Evolutionary conservation across 1,140 invertebrate species (phyloP), one percentile per base, ranked within the genome.

Genomic region (Heterodera schachtii): DNA sequence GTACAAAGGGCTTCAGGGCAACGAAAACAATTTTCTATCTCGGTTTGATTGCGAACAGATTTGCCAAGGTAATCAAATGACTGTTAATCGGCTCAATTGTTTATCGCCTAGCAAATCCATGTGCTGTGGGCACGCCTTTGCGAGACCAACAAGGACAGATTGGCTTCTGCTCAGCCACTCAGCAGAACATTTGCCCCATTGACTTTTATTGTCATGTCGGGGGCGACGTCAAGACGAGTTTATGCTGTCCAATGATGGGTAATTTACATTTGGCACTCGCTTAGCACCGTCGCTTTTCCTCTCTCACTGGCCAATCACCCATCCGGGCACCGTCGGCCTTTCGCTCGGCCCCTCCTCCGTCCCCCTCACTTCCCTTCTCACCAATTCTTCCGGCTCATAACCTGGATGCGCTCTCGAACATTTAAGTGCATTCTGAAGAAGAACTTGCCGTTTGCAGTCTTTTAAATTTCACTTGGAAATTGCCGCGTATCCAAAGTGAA

Each of bases 171-270:
- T 90, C 88, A 31, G 85, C 84, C 3, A 69, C 57, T n/a, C n/a
- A n/a, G 3, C 84, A 87, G 76, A 73, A 80, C 7, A 79, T 86
- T 31, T 89, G 88, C 70, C 88, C 88, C 52, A 80, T 84, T 21
- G 87, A 87, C 21, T 88, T 86, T 69, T 89, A 90, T 73, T 89
- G 88, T 73, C 88, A 85, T 69, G 78, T 89, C n/a, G 88, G 88
- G 21, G 87, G 87, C 8, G 83, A 87, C 49, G 73, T 86, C 43
- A 41, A 73, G 13, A 89, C 88, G 41, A 85, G 85, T 44, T 84
- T 89, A 2, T 89, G 88, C 76, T 89, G 88, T 69, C 89, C 87
- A 78, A 87, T 86, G n/a, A 76, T 89, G 43, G 88, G 88, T 90
- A 80, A 81, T 16, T 49, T 9, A 64, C 19, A 43, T 6, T 11